Base-by-base conservation (phyloP, 2,888 invertebrate genomes). In the Mantis religiosa region DNA sequence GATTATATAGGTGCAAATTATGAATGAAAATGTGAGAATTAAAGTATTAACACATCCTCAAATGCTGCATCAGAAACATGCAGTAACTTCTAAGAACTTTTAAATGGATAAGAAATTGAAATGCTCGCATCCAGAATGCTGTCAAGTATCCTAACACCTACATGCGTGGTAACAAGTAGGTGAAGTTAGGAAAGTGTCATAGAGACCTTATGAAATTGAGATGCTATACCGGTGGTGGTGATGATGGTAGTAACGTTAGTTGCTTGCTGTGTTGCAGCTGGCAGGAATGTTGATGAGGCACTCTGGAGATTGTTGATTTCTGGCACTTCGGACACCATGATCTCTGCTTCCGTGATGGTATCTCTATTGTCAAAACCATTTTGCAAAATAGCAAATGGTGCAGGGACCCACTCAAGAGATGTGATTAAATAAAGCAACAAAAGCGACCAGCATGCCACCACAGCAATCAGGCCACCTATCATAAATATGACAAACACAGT, bases 381-480 rank as follows among this genome's bases (percentile, higher is more conserved):
- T 82, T 83, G 87, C 28, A 82, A 83, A 34, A 87, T 27, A 14
- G 85, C 28, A 54, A 88, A 84, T 83, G 89, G 85, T 15, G 86
- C 41, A 20, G 85, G 89, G 20, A 86, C 82, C 89, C 89, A 89
- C 30, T 89, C 89, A n/a, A 89, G 83, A n/a, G 85, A 82, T 12
- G 54, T 89, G 25, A 85, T 85, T 41, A 89, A 83, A 41, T 88
- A 89, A 47, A 88, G 28, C 89, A 89, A 82, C 9, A 89, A 54
- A 83, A 88, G 34, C n/a, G 54, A 82, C 89, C 89, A 89, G 85
- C 88, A 88, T 30, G 85, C 82, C 85, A 88, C 82, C 83, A 89
- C 27, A 25, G 83, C 54, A 54, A 88, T n/a, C 28, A 88, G 20
- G 28, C 84, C 88, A 27, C 88, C 84, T 84, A 83, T 54, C 14